Evolutionary conservation across 2,888 invertebrate genomes (phyloP), one percentile per base, ranked within the genome.

Genomic region (Ormyrus thymus): DNA sequence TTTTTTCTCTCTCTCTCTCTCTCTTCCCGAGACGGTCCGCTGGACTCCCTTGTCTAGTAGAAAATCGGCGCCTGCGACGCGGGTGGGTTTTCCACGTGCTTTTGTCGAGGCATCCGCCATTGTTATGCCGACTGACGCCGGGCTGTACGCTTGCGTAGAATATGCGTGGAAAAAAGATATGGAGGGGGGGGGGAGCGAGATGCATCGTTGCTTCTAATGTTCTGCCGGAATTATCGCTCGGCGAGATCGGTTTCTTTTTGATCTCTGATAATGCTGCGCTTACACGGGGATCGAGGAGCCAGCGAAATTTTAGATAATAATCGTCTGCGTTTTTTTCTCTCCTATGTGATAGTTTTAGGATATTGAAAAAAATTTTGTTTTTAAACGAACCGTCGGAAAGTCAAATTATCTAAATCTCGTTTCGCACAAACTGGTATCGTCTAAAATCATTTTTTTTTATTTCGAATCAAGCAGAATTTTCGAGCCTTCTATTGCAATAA

Each of bases 1-100:
- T 65, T 53, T 61, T 43, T 53, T 76, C 15, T 66, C n/a, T 59
- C 43, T 69, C 4, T 50, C 8, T 51, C 4, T 29, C 13, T 53
- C 9, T 45, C 3, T 51, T 61, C 64, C 45, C 13, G 46, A 66
- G 11, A 50, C 43, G 51, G 48, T 43, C 29, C 8, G 48, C 50
- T 51, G 62, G 5, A 11, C n/a, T 46, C 29, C 43, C 50, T 50
- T 56, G 46, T 70, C n/a, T 61, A 64, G 10, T 29, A 15, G 65
- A 83, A 84, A 84, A 83, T 82, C 82, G 81, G 83, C 83, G 83
- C 83, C 82, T 82, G 76, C 84, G 70, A 84, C 83, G 84, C 84
- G 86, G 86, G 86, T 86, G 86, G 29, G 86, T 76, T 83, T 80
- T 79, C 82, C 58, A 76, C 78, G 78, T 77, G 79, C 84, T 82